Conservation (phyloP, 1,140 invertebrate species). For the Aphelinus certus region DNA sequence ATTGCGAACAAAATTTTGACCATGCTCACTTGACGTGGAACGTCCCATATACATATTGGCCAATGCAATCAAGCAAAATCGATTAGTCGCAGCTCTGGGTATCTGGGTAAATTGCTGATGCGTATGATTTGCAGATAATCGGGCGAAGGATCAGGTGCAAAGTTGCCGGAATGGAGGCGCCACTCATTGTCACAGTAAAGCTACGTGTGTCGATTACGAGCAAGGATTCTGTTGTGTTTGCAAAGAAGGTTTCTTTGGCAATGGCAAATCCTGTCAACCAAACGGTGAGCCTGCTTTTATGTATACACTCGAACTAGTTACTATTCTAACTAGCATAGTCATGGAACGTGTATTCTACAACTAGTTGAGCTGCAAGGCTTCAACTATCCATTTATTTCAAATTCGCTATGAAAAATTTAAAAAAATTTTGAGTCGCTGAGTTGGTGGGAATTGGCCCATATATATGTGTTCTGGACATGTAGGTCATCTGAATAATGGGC, state of each 20-base stretch:
- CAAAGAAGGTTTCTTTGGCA: conserved; percentile 83
- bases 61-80: conserved; percentile 1
- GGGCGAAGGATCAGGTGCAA: conserved; percentile 49
- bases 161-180: conserved; percentile 70
- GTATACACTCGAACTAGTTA: no score
- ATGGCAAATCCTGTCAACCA: conserved; percentile 88
- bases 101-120: background rate
- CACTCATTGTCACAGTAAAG: conserved; percentile 79
- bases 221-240: conserved; percentile 91
- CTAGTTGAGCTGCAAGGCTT: no score
- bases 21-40: no score
- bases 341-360: no score
- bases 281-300: conserved; percentile 68
- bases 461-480: no score
- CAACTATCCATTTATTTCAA: no score
- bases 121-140: conserved; percentile 43
- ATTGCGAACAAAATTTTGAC: no score
- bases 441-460: no score
- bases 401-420: no score
- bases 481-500: no score
- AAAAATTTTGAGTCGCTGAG: no score
- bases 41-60: background rate
- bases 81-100: conserved; percentile 9
- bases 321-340: no score
- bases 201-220: conserved; percentile 83